phyloP scores from a whole-genome alignment of 92 coral and sea anemone genomes.

The Micromussa lordhowensis region DNA sequence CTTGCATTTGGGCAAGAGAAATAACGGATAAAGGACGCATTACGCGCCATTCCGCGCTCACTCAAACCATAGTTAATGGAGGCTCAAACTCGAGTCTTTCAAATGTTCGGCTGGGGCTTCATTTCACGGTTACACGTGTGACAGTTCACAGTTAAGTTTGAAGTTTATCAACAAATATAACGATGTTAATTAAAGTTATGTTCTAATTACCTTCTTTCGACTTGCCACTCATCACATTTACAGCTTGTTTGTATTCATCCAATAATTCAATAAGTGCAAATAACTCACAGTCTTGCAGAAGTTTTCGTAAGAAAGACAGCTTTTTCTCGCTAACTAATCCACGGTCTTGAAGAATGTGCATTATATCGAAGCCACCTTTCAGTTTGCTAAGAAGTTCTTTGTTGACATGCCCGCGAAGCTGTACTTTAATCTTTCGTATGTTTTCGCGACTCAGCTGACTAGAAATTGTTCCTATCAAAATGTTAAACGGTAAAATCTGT shows the following conservation, averaged over 20 bases:
- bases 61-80: no score
- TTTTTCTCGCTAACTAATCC: constrained; percentile 83
- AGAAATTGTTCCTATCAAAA: constrained; percentile 79
- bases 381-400: constrained; percentile 78
- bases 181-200: background rate
- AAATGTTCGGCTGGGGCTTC: background rate
- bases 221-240: constrained; percentile 33
- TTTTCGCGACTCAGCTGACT: constrained; percentile 69
- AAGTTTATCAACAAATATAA: background rate
- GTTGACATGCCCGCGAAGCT: constrained; percentile 86
- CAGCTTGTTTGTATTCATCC: constrained; percentile 77
- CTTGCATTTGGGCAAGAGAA: background rate
- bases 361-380: constrained; percentile 70
- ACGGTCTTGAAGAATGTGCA: constrained; percentile 75
- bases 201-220: constrained; percentile 35
- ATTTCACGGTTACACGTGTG: background rate
- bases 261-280: constrained; percentile 65
- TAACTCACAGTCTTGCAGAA: constrained; percentile 71
- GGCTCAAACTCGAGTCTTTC: background rate
- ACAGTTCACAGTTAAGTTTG: background rate
- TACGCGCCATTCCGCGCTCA: background rate
- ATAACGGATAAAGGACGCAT: background rate
- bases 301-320: constrained; percentile 81
- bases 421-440: constrained; percentile 75
- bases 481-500: constrained; percentile 67